Conservation (phyloP, 2,113 vertebrate species). For the Phrynosoma platyrhinos region DNA sequence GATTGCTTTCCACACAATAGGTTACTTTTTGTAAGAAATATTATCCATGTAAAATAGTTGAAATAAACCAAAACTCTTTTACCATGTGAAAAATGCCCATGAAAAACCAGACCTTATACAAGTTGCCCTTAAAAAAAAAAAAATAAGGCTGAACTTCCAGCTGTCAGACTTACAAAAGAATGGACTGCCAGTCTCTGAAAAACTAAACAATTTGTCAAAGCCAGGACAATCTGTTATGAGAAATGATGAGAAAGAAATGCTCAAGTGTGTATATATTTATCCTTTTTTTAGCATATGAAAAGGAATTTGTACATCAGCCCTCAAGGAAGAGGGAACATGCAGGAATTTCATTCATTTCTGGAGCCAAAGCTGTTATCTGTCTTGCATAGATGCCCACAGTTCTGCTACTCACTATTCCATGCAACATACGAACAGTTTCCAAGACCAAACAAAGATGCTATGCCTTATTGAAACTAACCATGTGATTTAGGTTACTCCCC, state of each 20-base stretch:
- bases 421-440: too few relatives aligned
- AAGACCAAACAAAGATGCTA: too few relatives aligned
- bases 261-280: background rate
- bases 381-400: too few relatives aligned
- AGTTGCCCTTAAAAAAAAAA: background rate
- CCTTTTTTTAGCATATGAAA: background rate
- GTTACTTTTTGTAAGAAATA: background rate
- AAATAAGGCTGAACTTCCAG: background rate
- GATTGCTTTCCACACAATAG: background rate
- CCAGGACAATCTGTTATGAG: background rate
- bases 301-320: background rate
- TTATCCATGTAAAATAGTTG: background rate
- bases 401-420: too few relatives aligned
- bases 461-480: too few relatives aligned
- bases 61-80: background rate
- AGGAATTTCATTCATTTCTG: background rate
- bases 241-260: too few relatives aligned
- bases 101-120: too few relatives aligned
- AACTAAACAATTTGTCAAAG: too few relatives aligned
- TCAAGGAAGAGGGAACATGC: background rate
- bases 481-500: too few relatives aligned
- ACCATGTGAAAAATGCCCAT: too few relatives aligned
- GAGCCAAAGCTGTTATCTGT: too few relatives aligned
- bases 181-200: background rate
- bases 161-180: background rate